Evolutionary conservation across 2,113 vertebrate species (phyloP), one percentile per base, ranked within the genome.

Genomic region (Zosterops japonicus): DNA sequence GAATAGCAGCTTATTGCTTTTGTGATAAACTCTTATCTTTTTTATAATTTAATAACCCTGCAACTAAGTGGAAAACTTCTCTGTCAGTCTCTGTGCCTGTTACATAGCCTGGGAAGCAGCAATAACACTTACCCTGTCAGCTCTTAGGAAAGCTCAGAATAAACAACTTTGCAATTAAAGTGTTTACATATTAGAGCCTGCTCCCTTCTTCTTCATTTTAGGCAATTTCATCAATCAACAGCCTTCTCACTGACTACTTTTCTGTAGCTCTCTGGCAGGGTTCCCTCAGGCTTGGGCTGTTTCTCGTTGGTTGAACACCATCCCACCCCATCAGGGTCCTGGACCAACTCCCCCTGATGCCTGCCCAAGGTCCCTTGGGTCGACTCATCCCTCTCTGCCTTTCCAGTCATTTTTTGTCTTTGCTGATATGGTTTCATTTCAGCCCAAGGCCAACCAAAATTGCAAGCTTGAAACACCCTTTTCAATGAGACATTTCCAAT

Each of bases 301-400:
- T 49, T 68, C 31, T 91, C 59, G 42, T 60, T 11, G 49, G 2
- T 68, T 8, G 9, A 94, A 14, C 19, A 35, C 13, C 33, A 22
- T 25, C 65, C 22, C 28, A 41, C 47, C 19, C 39, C 3, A 1
- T 3, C 69, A 53, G 44, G 33, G 46, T 12, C 72, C 60, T 2
- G 14, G 47, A 28, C 17, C 16, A 23, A 49, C 61, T 65, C 22
- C 52, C 33, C 6, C 3, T 5, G 8, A 9, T 2, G 3, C 39
- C 57, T 5, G 2, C 47, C 55, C 6, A 1, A 25, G 12, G 17
- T 31, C 0, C 0, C 4, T 3, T 53, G 63, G 29, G 14, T 44
- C 0, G 0, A 25, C 14, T 53, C 36, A 36, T n/a, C 39, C 39
- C 60, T 17, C 76, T 61, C n/a, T 77, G 56, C 16, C 33, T 21